These are phyloP conservation scores for Heptranchias perlo DNA, from an alignment of 2,113 vertebrate genomes.

Conservation along the genomic window DNA sequence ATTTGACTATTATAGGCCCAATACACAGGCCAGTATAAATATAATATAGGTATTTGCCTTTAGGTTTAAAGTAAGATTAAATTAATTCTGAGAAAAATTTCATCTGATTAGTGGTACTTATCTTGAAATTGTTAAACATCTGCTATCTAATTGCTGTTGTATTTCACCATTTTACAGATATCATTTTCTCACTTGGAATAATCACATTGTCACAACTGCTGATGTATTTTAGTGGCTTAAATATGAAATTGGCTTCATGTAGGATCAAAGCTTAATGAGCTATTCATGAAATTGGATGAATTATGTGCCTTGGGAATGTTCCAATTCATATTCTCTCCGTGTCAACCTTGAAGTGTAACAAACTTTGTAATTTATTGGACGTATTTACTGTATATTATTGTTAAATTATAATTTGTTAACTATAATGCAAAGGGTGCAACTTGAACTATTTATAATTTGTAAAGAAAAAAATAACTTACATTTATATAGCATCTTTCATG, in stretches of 20 bases:
- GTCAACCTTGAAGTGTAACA: background rate
- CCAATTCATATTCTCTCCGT: background rate
- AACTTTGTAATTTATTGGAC: background rate
- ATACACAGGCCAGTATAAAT: background rate
- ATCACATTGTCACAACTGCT: background rate
- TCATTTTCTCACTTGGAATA: conserved; percentile 1
- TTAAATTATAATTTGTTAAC: conserved; percentile 2
- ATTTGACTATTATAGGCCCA: background rate
- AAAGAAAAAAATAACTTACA: background rate
- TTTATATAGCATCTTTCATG: too few relatives aligned
- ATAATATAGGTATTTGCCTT: background rate
- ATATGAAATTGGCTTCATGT: background rate
- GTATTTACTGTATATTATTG: background rate
- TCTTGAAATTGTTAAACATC: conserved; percentile 22
- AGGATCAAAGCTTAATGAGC: conserved; percentile 14
- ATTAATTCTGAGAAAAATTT: background rate
- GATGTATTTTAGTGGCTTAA: background rate
- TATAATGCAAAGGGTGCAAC: background rate
- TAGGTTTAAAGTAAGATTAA: background rate
- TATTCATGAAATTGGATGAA: background rate
- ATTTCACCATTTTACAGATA: conserved; percentile 21
- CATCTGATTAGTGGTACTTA: background rate
- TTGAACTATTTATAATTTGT: background rate
- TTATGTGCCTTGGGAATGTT: background rate
- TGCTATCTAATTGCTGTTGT: background rate